A percentile compares a stretch with the other conserved stretches of the same genome.
These are phyloP conservation scores for Pseudocheirus occidentalis DNA, from an alignment of 2,797 vertebrate genomes.

Conservation along the genomic window DNA sequence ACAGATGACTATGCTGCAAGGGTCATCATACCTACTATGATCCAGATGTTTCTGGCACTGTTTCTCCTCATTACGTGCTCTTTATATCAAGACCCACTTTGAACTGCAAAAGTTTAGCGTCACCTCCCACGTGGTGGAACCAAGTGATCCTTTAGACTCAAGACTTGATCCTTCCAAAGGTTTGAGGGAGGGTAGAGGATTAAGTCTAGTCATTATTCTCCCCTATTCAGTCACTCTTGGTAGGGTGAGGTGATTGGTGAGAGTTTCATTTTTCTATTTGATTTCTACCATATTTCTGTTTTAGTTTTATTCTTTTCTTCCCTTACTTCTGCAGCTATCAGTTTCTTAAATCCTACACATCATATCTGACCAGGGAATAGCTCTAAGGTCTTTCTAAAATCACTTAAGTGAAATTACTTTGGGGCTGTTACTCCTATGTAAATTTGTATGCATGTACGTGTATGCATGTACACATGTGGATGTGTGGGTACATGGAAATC, in stretches of 20 bases:
- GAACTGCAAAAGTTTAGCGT: not conserved
- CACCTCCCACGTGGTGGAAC: not conserved
- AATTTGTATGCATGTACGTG: not conserved
- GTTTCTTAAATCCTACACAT: not conserved
- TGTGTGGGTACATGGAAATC: not conserved
- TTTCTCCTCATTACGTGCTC: not conserved
- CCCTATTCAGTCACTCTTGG: not conserved
- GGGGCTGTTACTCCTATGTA: not conserved
- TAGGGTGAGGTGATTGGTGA: not conserved
- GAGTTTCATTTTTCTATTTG: not conserved
- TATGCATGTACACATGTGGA: not conserved
- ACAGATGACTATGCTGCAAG: not conserved
- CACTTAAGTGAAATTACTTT: not conserved
- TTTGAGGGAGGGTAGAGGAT: not conserved
- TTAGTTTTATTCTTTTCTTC: not conserved
- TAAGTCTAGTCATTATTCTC: not conserved
- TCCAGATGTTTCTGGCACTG: not conserved
- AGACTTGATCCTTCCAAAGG: not conserved
- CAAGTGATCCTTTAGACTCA: not conserved
- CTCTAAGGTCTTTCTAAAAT: not conserved
- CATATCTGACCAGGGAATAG: not conserved
- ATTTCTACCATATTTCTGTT: not conserved
- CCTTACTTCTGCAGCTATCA: not conserved
- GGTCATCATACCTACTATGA: not conserved
- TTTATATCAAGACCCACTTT: not conserved